These are phyloP conservation scores for Cacoxenus indagator DNA, from an alignment of 2,888 invertebrate species.

Conservation along the genomic window DNA sequence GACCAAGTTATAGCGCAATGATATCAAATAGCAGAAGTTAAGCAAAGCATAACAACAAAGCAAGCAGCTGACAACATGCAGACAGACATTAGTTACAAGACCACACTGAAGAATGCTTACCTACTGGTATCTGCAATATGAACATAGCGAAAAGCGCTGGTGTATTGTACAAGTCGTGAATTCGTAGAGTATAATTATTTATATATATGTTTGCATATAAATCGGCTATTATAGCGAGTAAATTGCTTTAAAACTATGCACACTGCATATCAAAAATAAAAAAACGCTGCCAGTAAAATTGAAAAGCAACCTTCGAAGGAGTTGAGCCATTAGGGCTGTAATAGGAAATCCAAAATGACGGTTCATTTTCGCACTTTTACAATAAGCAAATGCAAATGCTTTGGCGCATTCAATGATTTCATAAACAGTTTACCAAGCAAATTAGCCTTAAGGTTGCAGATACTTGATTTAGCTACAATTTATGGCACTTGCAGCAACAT, in stretches of 20 bases:
- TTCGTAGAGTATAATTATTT: too few species aligned
- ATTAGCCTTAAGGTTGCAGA: background rate
- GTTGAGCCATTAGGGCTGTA: too few species aligned
- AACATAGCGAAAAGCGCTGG: too few species aligned
- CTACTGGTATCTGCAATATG: too few species aligned
- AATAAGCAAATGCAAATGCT: too few species aligned
- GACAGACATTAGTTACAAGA: background rate
- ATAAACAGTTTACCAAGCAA: too few species aligned
- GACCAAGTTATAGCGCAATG: background rate
- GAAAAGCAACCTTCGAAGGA: background rate
- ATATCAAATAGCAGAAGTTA: background rate
- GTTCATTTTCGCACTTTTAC: background rate
- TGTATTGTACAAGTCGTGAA: too few species aligned
- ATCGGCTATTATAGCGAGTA: too few species aligned
- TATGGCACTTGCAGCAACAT: background rate
- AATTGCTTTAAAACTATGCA: background rate
- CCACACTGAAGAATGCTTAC: too few species aligned
- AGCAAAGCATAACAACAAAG: background rate
- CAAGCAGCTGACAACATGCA: background rate
- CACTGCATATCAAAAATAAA: background rate
- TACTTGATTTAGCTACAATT: background rate
- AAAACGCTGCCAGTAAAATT: background rate
- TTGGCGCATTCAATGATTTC: background rate
- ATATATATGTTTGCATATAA: too few species aligned
- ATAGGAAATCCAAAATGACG: too few species aligned